phyloP scores from a whole-genome alignment of 2,797 vertebrate species.

The Danio aesculapii region DNA sequence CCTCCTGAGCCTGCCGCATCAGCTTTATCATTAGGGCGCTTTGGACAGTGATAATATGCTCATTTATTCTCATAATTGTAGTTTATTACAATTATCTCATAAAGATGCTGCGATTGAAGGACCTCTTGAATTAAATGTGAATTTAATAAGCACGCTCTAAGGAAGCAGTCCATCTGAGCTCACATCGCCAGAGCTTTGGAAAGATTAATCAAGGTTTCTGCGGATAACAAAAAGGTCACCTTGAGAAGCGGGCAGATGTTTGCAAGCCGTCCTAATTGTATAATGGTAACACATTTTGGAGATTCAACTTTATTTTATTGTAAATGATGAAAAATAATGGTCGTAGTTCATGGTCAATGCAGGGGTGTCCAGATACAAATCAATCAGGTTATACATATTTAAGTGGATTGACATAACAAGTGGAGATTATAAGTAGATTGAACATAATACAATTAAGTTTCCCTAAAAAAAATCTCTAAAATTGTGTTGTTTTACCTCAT shows the following conservation, averaged over 20 bases:
- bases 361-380: no score
- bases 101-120: constrained; percentile 45
- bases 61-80: constrained; percentile 64
- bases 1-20: constrained; percentile 46
- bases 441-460: no score
- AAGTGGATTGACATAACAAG: no score
- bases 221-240: constrained; percentile 40
- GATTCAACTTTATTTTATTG: neutral
- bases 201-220: constrained; percentile 23
- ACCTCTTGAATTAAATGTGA: constrained; percentile 57
- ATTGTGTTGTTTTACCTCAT: no score
- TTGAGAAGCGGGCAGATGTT: constrained; percentile 26
- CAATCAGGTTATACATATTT: no score
- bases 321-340: no score
- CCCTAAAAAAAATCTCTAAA: no score
- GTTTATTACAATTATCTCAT: constrained; percentile 62
- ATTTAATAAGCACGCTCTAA: constrained; percentile 48
- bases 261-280: neutral
- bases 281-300: neutral
- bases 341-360: no score
- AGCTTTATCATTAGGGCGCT: constrained; percentile 52
- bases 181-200: constrained; percentile 14
- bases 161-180: constrained; percentile 27
- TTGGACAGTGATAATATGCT: constrained; percentile 61
- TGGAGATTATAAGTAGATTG: no score